phyloP scores from a whole-genome alignment of 2,113 vertebrate genomes.

The cat (Felis catus) region DNA sequence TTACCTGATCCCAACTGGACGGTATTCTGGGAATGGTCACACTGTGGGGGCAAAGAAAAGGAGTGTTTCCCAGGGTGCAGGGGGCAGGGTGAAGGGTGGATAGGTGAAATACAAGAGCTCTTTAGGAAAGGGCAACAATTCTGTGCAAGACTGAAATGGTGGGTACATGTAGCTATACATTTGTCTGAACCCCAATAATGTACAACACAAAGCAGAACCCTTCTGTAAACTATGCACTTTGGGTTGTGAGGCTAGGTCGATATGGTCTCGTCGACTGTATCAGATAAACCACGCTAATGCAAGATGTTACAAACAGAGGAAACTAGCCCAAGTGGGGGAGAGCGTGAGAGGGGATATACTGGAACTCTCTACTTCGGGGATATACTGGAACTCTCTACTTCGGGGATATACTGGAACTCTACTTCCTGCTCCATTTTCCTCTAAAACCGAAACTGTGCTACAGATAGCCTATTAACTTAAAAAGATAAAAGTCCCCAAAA shows the following conservation, averaged over 20 bases:
- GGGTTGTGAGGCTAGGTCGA: too few species aligned
- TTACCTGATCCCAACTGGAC: background rate
- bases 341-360: rapidly evolving
- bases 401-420: too few species aligned
- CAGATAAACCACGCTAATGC: rapidly evolving
- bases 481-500: background rate
- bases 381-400: too few species aligned
- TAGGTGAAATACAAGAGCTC: background rate
- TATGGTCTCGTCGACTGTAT: background rate
- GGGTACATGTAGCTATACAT: rapidly evolving
- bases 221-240: background rate
- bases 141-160: background rate
- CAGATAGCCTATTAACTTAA: background rate
- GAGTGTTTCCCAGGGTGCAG: background rate
- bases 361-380: background rate
- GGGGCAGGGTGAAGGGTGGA: background rate
- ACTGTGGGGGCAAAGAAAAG: background rate
- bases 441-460: background rate
- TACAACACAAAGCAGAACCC: background rate
- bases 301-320: background rate
- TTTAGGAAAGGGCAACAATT: background rate
- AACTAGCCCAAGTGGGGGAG: rapidly evolving
- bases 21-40: background rate
- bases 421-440: background rate
- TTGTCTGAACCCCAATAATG: background rate